Conservation (phyloP, 2,113 vertebrate genomes). For the Trogon surrucura region DNA sequence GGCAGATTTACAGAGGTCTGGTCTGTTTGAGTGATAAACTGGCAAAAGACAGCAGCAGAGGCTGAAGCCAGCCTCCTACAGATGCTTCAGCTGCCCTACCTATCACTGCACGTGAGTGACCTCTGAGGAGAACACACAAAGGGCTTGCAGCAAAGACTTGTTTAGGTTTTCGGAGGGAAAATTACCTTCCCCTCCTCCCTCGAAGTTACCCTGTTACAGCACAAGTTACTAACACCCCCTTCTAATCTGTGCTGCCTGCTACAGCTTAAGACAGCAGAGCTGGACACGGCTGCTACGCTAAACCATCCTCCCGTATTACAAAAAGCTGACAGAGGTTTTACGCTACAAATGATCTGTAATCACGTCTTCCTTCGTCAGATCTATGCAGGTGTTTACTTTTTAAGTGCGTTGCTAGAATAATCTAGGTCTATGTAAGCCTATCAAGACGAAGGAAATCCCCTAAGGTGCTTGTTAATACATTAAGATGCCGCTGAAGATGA, state of each 20-base stretch:
- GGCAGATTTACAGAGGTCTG: rapidly evolving
- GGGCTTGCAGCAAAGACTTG: background rate
- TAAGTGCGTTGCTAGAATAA: background rate
- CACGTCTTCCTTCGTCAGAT: background rate
- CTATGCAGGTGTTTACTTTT: background rate
- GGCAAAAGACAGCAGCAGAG: background rate
- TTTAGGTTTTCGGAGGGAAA: background rate
- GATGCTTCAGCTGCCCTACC: background rate
- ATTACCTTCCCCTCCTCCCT: no score
- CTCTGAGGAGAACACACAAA: background rate
- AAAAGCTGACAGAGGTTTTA: background rate
- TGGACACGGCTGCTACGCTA: background rate
- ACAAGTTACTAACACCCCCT: background rate
- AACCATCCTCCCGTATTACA: background rate
- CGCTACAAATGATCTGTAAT: background rate
- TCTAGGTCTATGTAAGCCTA: background rate
- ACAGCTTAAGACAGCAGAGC: background rate
- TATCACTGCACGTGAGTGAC: background rate
- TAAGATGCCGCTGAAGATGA: rapidly evolving
- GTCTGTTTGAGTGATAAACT: background rate
- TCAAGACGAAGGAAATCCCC: rapidly evolving
- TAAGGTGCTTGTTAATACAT: background rate
- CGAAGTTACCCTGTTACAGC: background rate
- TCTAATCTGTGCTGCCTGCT: background rate
- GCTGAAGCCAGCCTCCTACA: no score